A percentile compares a stretch with the other conserved stretches of the same genome.
phyloP scores from a whole-genome alignment of 2,888 invertebrate species.

The Pyrochroa serraticornis region DNA sequence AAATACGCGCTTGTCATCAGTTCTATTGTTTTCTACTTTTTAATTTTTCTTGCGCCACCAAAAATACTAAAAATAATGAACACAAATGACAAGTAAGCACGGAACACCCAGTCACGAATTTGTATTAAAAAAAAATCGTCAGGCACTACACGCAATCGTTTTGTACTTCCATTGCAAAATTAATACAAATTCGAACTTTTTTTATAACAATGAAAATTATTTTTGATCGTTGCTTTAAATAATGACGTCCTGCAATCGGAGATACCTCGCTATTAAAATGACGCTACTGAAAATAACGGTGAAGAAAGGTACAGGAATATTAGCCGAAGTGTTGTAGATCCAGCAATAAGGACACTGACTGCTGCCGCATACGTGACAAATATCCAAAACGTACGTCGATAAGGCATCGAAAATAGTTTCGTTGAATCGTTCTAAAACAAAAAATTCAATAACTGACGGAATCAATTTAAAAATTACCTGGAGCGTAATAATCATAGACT shows the following conservation, averaged over 20 bases:
- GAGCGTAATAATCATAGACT: constrained; percentile 95
- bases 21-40: constrained; percentile 4
- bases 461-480: constrained; percentile 66
- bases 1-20: constrained; percentile 21
- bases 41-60: neutral
- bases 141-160: constrained; percentile 15
- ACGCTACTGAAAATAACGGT: constrained; percentile 43
- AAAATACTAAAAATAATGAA: constrained; percentile 15
- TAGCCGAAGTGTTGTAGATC: constrained; percentile 74
- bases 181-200: constrained; percentile 20
- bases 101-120: constrained; percentile 10
- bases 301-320: constrained; percentile 46
- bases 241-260: constrained; percentile 38
- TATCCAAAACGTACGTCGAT: constrained; percentile 84
- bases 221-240: constrained; percentile 18
- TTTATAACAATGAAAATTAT: constrained; percentile 3
- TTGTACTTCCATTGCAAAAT: constrained; percentile 6
- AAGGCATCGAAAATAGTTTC: constrained; percentile 89
- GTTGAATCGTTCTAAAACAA: constrained; percentile 81
- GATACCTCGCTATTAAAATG: constrained; percentile 43
- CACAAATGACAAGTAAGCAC: constrained; percentile 10
- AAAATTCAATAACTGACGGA: neutral
- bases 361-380: constrained; percentile 93
- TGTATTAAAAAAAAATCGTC: constrained; percentile 10
- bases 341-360: constrained; percentile 93